Conservation (phyloP, 2,888 invertebrate genomes). For the Alloscopus bannaensis region DNA sequence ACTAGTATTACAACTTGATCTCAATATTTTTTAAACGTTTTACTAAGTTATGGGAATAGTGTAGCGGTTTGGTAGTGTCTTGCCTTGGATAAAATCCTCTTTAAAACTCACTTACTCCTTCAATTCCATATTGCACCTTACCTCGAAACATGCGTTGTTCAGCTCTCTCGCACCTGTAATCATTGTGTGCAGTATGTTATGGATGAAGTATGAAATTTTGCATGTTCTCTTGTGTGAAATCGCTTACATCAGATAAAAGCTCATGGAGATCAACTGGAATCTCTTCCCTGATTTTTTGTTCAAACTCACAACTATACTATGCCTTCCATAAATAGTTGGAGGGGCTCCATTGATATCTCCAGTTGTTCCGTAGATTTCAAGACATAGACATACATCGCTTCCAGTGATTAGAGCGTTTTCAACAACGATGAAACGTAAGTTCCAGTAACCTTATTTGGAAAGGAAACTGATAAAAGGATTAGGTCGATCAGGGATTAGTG, state of each 20-base stretch:
- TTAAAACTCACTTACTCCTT: no score
- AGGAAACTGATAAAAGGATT: no score
- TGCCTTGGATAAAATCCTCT: background rate
- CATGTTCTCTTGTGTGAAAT: background rate
- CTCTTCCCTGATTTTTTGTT: constrained; percentile 12
- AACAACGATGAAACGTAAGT: constrained; percentile 3
- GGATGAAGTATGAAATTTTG: background rate
- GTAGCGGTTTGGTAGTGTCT: background rate
- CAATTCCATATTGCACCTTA: no score
- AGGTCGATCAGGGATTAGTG: background rate
- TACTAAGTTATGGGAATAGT: background rate
- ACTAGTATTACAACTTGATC: background rate
- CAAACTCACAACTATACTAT: background rate
- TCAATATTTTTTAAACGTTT: no score
- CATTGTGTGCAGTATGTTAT: background rate
- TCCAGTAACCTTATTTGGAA: no score
- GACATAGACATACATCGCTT: background rate
- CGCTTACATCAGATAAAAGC: background rate
- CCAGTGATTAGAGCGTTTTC: background rate
- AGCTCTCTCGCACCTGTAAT: background rate
- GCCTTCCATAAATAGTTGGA: background rate
- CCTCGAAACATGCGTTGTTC: no score
- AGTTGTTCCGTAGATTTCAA: constrained; percentile 4
- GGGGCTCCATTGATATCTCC: background rate
- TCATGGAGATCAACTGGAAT: background rate